Evolutionary conservation across 2,888 invertebrate genomes (phyloP), one percentile per base, ranked within the genome.

Genomic region (Hetaerina titia): DNA sequence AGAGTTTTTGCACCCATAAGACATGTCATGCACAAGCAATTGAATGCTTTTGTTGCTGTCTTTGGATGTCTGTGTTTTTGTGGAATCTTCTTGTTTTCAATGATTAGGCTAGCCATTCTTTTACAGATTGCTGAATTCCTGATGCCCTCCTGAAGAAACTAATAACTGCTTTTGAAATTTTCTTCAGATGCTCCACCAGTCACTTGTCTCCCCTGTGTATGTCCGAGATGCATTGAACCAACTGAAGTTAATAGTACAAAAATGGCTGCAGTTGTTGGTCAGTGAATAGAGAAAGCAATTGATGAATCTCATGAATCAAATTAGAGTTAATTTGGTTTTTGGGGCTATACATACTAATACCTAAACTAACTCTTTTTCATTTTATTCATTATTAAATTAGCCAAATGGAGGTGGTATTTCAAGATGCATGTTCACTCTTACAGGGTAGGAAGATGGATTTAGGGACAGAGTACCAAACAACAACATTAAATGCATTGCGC

Each of bases 161-260:
- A 92, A 92, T 69, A 9, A 19, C 56, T 13, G n/a, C 11, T 92
- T 45, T 92, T 92, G 45, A 92, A 64, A 81, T 89, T 89, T 95
- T 89, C 69, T 88, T 64, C 89, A 95, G 94, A 95, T 92, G 89
- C 87, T 56, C 95, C 94, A 25, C 58, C 96, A 95, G 95, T 96
- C 96, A 95, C 95, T 94, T 96, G 96, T 95, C 95, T 95, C 94
- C 96, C 96, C 57, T 96, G 96, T 95, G 95, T 95, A 63, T 96
- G 96, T 95, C 95, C 95, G 94, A 95, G 95, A 95, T 89, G 89
- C 64, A 81, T 69, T 95, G 94, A 89, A 69, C 63, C 88, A 95
- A 45, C 56, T 45, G 94, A 95, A 89, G 88, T 88, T 19, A 95
- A 88, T 89, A 88, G 89, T 69, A 89, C 69, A 69, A 88, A 95